A percentile compares a stretch with the other conserved stretches of the same genome.
phyloP scores from a whole-genome alignment of 1,140 invertebrate species.

The Drosophila sp. region DNA sequence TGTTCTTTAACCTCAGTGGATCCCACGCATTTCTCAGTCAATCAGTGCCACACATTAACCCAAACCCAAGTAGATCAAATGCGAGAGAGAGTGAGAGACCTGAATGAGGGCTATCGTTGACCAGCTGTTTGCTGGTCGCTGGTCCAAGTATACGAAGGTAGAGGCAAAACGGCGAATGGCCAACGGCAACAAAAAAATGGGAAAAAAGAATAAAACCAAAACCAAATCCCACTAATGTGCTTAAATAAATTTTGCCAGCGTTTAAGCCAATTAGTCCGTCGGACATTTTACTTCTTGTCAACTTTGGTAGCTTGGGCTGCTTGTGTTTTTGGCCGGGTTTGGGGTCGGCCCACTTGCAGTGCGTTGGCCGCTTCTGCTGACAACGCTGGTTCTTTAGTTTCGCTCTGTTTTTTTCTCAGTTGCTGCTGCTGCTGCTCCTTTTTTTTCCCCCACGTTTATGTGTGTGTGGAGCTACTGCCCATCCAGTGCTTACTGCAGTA shows the following conservation, averaged over 20 bases:
- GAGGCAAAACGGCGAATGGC: neutral
- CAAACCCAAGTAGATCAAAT: slow-evolving; percentile 55
- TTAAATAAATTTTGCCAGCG: slow-evolving; percentile 83
- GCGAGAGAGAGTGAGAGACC: slow-evolving; percentile 19
- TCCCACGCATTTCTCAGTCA: slow-evolving; percentile 54
- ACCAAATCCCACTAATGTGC: slow-evolving; percentile 83
- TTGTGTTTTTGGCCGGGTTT: slow-evolving; percentile 60
- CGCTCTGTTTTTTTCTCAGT: slow-evolving; percentile 33
- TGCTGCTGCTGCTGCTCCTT: slow-evolving; percentile 9
- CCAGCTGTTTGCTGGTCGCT: slow-evolving; percentile 44
- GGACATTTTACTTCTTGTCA: slow-evolving; percentile 83
- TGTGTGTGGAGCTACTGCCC: slow-evolving; percentile 4
- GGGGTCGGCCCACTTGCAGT: slow-evolving; percentile 72
- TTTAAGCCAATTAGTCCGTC: slow-evolving; percentile 83
- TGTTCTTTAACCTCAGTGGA: neutral
- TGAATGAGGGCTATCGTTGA: slow-evolving; percentile 17
- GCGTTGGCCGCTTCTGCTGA: slow-evolving; percentile 41
- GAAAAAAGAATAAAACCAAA: slow-evolving; percentile 43
- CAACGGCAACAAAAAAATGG: no score
- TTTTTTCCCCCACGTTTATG: neutral
- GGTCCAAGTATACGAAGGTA: slow-evolving; percentile 33
- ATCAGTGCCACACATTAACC: slow-evolving; percentile 46
- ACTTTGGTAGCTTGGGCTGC: slow-evolving; percentile 68
- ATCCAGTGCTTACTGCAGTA: slow-evolving; percentile 72
- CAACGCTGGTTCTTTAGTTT: slow-evolving; percentile 47